Evolutionary conservation across 1,140 invertebrate genomes (phyloP).

Genomic region (Heliconius melpomene): DNA sequence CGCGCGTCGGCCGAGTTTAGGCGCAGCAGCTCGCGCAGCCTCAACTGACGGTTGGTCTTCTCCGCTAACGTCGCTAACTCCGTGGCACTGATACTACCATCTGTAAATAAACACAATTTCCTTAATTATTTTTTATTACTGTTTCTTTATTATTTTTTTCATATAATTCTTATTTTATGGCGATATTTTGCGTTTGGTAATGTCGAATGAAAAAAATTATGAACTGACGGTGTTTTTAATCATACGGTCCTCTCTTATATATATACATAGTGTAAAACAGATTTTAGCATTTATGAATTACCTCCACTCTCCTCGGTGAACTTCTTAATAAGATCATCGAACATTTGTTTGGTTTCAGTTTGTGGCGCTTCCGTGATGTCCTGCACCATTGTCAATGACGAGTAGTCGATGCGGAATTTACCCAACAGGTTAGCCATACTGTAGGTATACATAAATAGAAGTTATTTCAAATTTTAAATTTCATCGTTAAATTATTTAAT

Average conservation of each 20-base stretch:
- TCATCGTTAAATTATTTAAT: too few species aligned
- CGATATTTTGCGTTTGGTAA: too few species aligned
- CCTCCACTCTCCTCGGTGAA: conserved; percentile 82
- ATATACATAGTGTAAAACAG: not conserved
- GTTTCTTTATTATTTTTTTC: too few species aligned
- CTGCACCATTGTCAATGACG: conserved; percentile 94
- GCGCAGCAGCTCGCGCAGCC: conserved; percentile 91
- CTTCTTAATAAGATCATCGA: conserved; percentile 86
- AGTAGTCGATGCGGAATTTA: conserved; percentile 97
- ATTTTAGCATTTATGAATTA: conserved; percentile 29
- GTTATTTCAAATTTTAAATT: too few species aligned
- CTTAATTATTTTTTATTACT: too few species aligned
- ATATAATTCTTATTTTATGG: too few species aligned
- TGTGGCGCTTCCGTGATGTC: conserved; percentile 89
- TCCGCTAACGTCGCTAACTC: conserved; percentile 90
- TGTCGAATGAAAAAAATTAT: too few species aligned
- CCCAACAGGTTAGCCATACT: conserved; percentile 96
- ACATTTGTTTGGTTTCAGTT: conserved; percentile 85
- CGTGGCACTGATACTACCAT: conserved; percentile 86
- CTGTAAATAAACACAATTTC: conserved; percentile 57
- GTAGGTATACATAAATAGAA: conserved; percentile 50
- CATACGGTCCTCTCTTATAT: too few species aligned
- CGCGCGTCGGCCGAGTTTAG: conserved; percentile 91
- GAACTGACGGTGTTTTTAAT: too few species aligned
- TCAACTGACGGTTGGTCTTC: conserved; percentile 93